A percentile compares a stretch with the other conserved stretches of the same genome.
These are phyloP conservation scores for Vulpes ferrilata DNA, from an alignment of 2,113 vertebrate species.

Conservation along the genomic window DNA sequence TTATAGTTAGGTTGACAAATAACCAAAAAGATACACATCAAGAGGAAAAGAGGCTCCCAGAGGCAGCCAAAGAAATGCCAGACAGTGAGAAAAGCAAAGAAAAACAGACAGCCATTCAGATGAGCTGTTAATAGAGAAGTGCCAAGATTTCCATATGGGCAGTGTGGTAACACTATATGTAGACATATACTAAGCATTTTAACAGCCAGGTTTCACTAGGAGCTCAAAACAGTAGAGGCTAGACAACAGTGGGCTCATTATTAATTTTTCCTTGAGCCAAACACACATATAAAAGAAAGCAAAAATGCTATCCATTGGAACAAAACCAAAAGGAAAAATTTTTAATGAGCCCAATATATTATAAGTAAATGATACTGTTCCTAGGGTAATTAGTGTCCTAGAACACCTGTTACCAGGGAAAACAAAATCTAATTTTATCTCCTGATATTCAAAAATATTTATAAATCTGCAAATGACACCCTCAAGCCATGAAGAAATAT, in stretches of 20 bases:
- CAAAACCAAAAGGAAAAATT: conserved; percentile 36
- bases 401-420: conserved; percentile 73
- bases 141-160: conserved; percentile 6
- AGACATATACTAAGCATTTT: neutral
- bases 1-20: conserved; percentile 30
- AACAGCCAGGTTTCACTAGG: neutral
- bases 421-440: conserved; percentile 75
- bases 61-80: neutral
- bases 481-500: conserved; percentile 1
- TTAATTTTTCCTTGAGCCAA: conserved; percentile 55
- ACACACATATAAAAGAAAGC: neutral
- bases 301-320: neutral
- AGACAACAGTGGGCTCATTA: neutral
- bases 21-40: neutral
- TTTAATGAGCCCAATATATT: conserved; percentile 70
- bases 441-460: conserved; percentile 71
- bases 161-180: neutral
- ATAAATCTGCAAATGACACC: conserved; percentile 57
- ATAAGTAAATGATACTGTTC: conserved; percentile 74
- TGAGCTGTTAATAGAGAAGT: neutral
- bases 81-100: neutral
- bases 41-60: neutral
- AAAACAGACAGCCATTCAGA: neutral
- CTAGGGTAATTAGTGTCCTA: conserved; percentile 62
- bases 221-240: neutral